Evolutionary conservation across 2,113 vertebrate species (phyloP), one percentile per base, ranked within the genome.

Genomic region (Climacteris rufus): DNA sequence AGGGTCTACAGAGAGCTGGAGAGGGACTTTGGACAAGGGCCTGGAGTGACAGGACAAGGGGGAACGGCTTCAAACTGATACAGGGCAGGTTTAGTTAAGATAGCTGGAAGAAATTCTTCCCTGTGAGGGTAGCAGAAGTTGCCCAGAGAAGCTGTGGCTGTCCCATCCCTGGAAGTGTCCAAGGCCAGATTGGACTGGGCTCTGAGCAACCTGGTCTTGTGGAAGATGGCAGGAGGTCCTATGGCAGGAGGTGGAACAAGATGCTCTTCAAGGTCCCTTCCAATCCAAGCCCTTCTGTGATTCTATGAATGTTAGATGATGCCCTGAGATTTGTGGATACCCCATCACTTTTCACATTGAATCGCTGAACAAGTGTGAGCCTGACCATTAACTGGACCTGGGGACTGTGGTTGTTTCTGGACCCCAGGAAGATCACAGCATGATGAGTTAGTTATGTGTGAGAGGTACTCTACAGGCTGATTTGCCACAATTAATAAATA

Each of bases 401-500:
- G 57, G 72, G 18, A 63, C 37, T 4, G 9, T 8, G 65, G 28
- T 33, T 93, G 50, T 76, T 95, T 94, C 53, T 57, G 71, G 47
- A 53, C 33, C 50, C 31, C 16, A 18, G 49, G 57, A 93, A 77
- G 45, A 84, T 53, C 59, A 65, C 76, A 85, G 66, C 10, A 72
- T 86, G 64, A 50, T 28, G 37, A 53, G 66, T 72, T 57, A 65
- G 59, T 69, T 49, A 42, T 69, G 25, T 52, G 57, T 64, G 57
- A 91, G 77, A 4, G 0, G 39, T 8, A 16, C 9, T 87, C 64
- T 56, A 59, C 64, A 49, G 56, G 61, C 84, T 85, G 71, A 57
- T 61, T 57, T 56, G 49, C 74, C 86, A 84, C 76, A 57, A 85
- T 31, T 91, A 94, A 87, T 82, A 91, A 63, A 85, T 21, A 82